Conservation (phyloP, 2,888 invertebrate genomes). For the Hoplodrina blanda region DNA sequence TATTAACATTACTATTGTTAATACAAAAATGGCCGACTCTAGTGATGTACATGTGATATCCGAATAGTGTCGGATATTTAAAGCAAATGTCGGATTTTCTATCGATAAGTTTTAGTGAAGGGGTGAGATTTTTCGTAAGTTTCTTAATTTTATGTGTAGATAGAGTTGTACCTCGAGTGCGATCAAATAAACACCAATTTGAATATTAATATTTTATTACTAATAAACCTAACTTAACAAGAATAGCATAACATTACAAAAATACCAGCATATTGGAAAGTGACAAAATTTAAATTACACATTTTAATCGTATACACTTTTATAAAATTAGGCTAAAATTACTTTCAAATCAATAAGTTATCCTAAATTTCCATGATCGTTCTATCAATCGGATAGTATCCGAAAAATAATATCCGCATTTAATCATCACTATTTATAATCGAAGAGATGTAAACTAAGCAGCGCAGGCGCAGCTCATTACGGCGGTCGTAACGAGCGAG, state of each 20-base stretch:
- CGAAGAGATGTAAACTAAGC: conserved; percentile 74
- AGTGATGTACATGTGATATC: conserved; percentile 46
- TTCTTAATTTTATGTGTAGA: neutral
- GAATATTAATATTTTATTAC: conserved; percentile 52
- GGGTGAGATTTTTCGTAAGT: conserved; percentile 11
- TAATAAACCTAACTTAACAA: conserved; percentile 30
- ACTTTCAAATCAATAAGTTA: neutral
- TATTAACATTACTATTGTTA: conserved; percentile 72
- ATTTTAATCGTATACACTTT: conserved; percentile 31
- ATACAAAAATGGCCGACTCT: conserved; percentile 80
- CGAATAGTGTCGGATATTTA: conserved; percentile 18
- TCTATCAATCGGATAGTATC: conserved; percentile 19
- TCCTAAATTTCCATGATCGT: neutral
- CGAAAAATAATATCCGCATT: conserved; percentile 43
- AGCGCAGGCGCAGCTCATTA: conserved; percentile 87
- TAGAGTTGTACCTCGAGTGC: conserved; percentile 9
- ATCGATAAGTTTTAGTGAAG: conserved; percentile 38
- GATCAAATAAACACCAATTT: conserved; percentile 49
- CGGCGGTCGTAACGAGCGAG: conserved; percentile 83
- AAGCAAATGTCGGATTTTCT: conserved; percentile 19
- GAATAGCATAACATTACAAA: conserved; percentile 21
- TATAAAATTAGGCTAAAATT: neutral
- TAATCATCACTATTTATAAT: conserved; percentile 71
- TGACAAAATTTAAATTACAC: conserved; percentile 17
- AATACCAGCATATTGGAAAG: neutral